Evolutionary conservation across 2,113 vertebrate species (phyloP), one percentile per base, ranked within the genome.

Genomic region (Mixornis gularis): DNA sequence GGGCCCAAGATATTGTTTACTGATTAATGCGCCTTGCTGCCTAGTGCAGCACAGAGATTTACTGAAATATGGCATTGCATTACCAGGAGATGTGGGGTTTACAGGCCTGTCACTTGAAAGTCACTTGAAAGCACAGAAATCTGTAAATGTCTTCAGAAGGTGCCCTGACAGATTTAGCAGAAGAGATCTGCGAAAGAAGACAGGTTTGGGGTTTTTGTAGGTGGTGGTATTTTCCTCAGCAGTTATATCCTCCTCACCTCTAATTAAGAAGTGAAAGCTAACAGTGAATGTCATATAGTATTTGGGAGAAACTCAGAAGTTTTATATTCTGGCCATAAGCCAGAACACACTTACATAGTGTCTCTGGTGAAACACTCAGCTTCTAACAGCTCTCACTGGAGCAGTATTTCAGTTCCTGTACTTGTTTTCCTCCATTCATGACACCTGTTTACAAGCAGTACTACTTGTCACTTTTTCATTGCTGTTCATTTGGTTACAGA

Each of bases 191-290:
- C 79, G 68, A 77, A 65, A 88, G 25, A 74, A 76, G 27, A 46
- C 1, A 68, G 8, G 12, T 46, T 60, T 77, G n/a, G 9, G 3
- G 0, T 22, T 55, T 52, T 56, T 16, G 10, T 3, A 2, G 15
- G 3, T 9, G 20, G 9, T 19, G 5, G 29, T 79, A 43, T 16
- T 68, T 79, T 71, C 20, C 24, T 83, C 6, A 22, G 30, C n/a
- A 69, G 9, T 64, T 64, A 36, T 15, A 24, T 29, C 43, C 3
- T 51, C 12, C 29, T 76, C 17, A 13, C 13, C 16, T 74, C 56
- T 90, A 38, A 68, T 17, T 53, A 41, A 74, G 70, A 71, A 76
- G 20, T 48, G 24, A 85, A 92, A 87, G 12, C 36, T 46, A 62
- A 44, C 34, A 73, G 30, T 40, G 46, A 65, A 32, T 71, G 13